Evolutionary conservation across 2,797 vertebrate species (phyloP).

Genomic region (Pseudomugil tenellus): DNA sequence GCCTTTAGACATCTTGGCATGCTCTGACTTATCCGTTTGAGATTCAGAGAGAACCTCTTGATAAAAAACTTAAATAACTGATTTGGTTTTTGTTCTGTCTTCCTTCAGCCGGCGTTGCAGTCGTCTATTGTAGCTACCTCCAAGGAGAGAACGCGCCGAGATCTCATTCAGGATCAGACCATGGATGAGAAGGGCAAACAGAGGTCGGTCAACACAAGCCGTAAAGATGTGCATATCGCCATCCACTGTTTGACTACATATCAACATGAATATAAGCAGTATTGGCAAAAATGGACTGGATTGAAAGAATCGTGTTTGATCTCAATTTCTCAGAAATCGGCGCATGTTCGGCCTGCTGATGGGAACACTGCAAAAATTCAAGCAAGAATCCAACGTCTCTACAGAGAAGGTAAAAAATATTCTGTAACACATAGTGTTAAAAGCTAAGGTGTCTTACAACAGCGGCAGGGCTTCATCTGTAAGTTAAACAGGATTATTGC

Average conservation of each 20-base stretch:
- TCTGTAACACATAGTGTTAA: too few species aligned
- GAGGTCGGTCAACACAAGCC: constrained; percentile 78
- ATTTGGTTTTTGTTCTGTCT: background rate
- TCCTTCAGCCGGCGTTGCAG: constrained; percentile 93
- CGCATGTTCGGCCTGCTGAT: constrained; percentile 99
- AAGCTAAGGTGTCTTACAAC: too few species aligned
- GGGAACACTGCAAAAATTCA: constrained; percentile 99
- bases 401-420: constrained; percentile 93
- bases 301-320: background rate
- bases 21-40: too few species aligned
- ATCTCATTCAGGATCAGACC: constrained; percentile 99
- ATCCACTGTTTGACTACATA: background rate
- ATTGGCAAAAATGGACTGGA: background rate
- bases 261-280: background rate
- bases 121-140: constrained; percentile 99
- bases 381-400: constrained; percentile 96
- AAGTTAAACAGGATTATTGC: background rate
- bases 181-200: constrained; percentile 99
- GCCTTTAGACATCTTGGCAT: background rate
- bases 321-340: constrained; percentile 88
- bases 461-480: too few species aligned
- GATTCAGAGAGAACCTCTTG: too few species aligned
- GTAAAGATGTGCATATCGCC: background rate
- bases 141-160: constrained; percentile 98
- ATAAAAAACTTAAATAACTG: too few species aligned